Conservation (phyloP, 2,113 vertebrate genomes). For the Nyctibius bracteatus region DNA sequence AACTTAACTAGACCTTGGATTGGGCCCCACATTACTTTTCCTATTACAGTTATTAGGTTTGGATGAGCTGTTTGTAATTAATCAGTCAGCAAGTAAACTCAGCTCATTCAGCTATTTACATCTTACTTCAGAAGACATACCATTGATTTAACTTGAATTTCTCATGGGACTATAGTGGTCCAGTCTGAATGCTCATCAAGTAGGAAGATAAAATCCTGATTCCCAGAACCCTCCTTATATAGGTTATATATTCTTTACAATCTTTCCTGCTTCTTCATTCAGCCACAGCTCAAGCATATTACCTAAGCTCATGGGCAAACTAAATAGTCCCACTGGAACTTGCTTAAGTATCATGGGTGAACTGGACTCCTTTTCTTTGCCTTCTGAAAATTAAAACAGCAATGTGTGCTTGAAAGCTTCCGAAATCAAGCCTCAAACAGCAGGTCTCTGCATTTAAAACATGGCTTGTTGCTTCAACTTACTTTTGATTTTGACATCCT, state of each 20-base stretch:
- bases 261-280: background rate
- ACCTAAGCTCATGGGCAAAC: background rate
- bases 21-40: rapidly evolving
- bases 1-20: background rate
- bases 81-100: background rate
- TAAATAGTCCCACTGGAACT: background rate
- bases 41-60: background rate
- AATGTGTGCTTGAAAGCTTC: background rate
- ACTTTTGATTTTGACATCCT: background rate
- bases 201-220: background rate
- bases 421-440: background rate
- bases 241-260: background rate
- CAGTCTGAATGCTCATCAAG: background rate
- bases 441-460: background rate
- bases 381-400: background rate
- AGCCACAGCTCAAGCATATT: background rate
- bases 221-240: background rate
- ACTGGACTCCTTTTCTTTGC: background rate
- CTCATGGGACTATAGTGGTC: background rate
- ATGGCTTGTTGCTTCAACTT: background rate
- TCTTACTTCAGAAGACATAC: background rate
- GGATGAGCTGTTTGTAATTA: background rate
- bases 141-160: background rate
- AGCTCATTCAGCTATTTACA: background rate
- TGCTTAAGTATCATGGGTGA: background rate